Evolutionary conservation across 2,888 invertebrate genomes (phyloP).

Genomic region (Agrilus cyanescens): DNA sequence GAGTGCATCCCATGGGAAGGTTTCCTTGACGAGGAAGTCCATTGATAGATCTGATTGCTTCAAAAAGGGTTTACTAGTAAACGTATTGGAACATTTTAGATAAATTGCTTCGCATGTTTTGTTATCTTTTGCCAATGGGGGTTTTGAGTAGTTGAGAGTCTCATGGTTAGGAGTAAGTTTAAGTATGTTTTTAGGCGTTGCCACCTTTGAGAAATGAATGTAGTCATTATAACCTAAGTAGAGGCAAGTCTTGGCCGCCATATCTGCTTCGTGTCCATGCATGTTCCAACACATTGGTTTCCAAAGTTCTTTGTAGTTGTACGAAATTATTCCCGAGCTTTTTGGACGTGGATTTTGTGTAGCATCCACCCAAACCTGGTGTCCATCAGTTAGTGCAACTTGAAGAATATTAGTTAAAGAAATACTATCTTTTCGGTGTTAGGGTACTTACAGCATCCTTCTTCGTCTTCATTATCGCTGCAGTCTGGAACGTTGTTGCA

Average conservation of each 20-base stretch:
- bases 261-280: constrained; percentile 36
- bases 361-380: constrained; percentile 44
- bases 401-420: constrained; percentile 20
- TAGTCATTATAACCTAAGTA: constrained; percentile 53
- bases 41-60: constrained; percentile 14
- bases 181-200: not conserved
- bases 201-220: constrained; percentile 16
- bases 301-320: constrained; percentile 52
- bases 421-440: too few species aligned
- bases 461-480: constrained; percentile 60
- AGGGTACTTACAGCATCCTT: constrained; percentile 56
- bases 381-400: constrained; percentile 60
- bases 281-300: constrained; percentile 47
- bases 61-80: constrained; percentile 25
- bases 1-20: constrained; percentile 65
- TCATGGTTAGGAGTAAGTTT: not conserved
- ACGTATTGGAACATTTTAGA: constrained; percentile 41
- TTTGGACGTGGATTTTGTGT: constrained; percentile 49
- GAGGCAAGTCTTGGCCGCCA: constrained; percentile 48
- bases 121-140: not conserved
- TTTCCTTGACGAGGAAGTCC: constrained; percentile 18
- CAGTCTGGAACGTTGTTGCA: constrained; percentile 60
- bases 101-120: constrained; percentile 41
- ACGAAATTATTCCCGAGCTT: constrained; percentile 50
- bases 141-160: not conserved